A percentile compares a stretch with the other conserved stretches of the same genome.
Conservation (phyloP, 2,113 vertebrate species). For the Periophthalmodon schlosseri region DNA sequence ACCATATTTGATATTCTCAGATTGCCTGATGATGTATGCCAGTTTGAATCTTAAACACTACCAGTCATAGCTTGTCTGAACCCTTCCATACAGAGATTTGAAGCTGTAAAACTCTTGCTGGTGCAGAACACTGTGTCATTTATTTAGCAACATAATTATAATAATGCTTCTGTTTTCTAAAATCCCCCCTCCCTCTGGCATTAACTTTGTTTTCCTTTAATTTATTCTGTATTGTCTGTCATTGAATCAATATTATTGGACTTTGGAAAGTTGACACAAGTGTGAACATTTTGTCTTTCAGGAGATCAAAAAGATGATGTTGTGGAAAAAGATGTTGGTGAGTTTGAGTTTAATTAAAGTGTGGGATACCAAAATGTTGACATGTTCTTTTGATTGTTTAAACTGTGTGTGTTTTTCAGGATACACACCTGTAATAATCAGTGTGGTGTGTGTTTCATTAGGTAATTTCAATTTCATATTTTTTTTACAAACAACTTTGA, state of each 20-base stretch:
- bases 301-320: rapidly evolving
- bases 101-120: not conserved
- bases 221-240: not conserved
- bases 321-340: conserved; percentile 8
- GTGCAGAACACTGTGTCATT: not conserved
- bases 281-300: conserved; percentile 24
- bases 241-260: not conserved
- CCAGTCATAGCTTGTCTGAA: not conserved
- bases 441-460: not conserved
- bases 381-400: conserved; percentile 6
- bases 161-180: not conserved
- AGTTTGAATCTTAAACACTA: not conserved
- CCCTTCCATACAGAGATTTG: not conserved
- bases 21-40: not conserved
- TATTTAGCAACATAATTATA: not conserved
- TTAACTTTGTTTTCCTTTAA: not conserved
- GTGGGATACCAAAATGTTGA: not conserved
- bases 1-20: not conserved
- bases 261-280: not conserved
- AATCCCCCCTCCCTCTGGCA: not conserved
- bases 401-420: conserved; percentile 45
- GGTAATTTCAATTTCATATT: conserved; percentile 38
- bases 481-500: not conserved
- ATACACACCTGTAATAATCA: not conserved
- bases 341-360: conserved; percentile 37